These are phyloP conservation scores for Ageneiosus marmoratus DNA, from an alignment of 2,113 vertebrate genomes.

Conservation along the genomic window DNA sequence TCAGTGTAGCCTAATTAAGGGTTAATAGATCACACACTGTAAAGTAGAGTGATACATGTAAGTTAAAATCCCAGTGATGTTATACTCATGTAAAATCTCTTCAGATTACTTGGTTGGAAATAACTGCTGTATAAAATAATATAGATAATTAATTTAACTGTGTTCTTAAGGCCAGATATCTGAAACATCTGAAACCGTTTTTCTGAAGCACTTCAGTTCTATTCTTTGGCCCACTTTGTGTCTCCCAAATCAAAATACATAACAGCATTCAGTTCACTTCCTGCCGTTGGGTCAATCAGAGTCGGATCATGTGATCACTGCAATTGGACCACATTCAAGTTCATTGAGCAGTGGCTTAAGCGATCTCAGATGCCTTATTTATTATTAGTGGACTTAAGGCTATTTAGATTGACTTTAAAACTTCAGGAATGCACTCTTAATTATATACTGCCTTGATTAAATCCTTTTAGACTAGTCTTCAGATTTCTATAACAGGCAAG, in stretches of 20 bases:
- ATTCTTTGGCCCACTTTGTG: background rate
- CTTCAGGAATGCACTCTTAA: background rate
- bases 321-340: background rate
- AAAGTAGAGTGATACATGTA: too few species aligned
- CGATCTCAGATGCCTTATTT: background rate
- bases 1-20: too few species aligned
- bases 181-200: background rate
- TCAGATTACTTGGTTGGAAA: too few species aligned
- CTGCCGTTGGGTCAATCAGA: background rate
- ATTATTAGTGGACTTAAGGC: too few species aligned
- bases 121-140: too few species aligned
- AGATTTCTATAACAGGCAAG: background rate
- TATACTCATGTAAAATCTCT: too few species aligned
- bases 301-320: background rate
- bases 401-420: background rate
- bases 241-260: background rate
- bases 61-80: too few species aligned
- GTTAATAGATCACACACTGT: too few species aligned
- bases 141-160: background rate
- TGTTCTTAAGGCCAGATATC: background rate
- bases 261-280: background rate
- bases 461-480: background rate
- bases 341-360: background rate
- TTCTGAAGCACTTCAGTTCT: background rate
- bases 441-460: background rate